A percentile compares a stretch with the other conserved stretches of the same genome.
phyloP scores from a whole-genome alignment of 2,113 vertebrate genomes.

The Podocnemis expansa region DNA sequence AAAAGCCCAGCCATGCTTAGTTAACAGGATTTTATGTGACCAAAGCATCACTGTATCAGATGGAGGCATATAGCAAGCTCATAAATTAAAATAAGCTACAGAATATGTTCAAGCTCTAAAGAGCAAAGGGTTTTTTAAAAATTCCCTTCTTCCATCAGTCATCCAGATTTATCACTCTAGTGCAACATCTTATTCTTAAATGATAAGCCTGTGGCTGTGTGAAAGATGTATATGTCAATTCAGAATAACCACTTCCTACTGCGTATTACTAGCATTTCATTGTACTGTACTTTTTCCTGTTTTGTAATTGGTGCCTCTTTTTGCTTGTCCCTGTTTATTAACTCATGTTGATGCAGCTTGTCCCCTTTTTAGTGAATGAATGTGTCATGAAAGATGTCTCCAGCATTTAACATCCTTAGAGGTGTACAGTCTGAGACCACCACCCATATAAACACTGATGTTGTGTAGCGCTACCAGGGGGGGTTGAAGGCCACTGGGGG shows the following conservation, averaged over 20 bases:
- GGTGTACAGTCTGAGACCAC: neutral
- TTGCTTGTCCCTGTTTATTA: neutral
- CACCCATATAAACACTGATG: neutral
- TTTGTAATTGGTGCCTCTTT: neutral
- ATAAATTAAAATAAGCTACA: neutral
- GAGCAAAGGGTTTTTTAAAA: neutral
- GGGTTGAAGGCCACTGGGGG: no score
- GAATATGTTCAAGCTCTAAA: neutral
- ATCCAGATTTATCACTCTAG: rapidly evolving
- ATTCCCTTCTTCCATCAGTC: neutral
- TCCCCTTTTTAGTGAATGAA: neutral
- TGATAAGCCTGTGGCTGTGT: neutral
- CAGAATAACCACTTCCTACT: neutral
- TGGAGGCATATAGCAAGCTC: neutral
- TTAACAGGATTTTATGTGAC: neutral
- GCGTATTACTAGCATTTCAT: neutral
- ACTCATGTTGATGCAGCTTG: neutral
- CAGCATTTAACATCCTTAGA: neutral
- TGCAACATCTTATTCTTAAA: neutral
- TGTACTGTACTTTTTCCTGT: neutral
- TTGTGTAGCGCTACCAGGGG: neutral
- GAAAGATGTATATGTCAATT: rapidly evolving
- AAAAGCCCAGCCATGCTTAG: neutral
- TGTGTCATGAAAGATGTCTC: neutral
- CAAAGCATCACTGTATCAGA: neutral